These are phyloP conservation scores for Melitaea athalia DNA, from an alignment of 2,888 invertebrate species.

Conservation along the genomic window DNA sequence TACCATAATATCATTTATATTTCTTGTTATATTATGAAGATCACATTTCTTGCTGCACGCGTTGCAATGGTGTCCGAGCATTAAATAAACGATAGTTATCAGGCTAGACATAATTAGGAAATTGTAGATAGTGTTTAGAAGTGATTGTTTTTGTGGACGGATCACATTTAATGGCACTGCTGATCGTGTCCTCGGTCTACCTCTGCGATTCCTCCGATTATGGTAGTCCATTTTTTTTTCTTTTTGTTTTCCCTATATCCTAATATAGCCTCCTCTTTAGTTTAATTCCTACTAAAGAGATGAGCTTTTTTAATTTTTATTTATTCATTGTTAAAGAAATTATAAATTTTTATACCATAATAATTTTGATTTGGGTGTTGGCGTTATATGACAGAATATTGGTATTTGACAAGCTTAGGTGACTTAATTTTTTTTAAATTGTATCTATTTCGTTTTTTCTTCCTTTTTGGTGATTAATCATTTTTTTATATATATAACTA, in stretches of 20 bases:
- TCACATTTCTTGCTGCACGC: constrained; percentile 54
- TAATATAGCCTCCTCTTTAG: neutral
- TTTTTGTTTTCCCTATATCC: constrained; percentile 12
- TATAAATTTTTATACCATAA: no score
- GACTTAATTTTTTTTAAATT: no score
- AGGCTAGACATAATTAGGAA: constrained; percentile 57
- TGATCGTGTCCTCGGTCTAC: constrained; percentile 43
- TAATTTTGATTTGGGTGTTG: no score
- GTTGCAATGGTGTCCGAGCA: constrained; percentile 62
- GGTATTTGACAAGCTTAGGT: no score
- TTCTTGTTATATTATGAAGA: constrained; percentile 53
- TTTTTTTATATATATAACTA: no score
- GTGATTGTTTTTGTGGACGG: constrained; percentile 45
- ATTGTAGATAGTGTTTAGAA: constrained; percentile 50
- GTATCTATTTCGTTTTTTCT: no score
- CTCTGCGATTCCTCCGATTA: constrained; percentile 54
- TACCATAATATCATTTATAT: constrained; percentile 64
- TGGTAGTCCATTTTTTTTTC: constrained; percentile 55
- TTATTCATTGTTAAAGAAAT: no score
- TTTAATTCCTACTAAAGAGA: neutral
- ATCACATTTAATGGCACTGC: constrained; percentile 14
- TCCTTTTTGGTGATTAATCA: no score
- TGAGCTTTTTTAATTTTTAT: no score
- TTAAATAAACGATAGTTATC: constrained; percentile 57
- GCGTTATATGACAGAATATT: no score